phyloP scores from a whole-genome alignment of 2,888 invertebrate species.

The Acleris cristana region DNA sequence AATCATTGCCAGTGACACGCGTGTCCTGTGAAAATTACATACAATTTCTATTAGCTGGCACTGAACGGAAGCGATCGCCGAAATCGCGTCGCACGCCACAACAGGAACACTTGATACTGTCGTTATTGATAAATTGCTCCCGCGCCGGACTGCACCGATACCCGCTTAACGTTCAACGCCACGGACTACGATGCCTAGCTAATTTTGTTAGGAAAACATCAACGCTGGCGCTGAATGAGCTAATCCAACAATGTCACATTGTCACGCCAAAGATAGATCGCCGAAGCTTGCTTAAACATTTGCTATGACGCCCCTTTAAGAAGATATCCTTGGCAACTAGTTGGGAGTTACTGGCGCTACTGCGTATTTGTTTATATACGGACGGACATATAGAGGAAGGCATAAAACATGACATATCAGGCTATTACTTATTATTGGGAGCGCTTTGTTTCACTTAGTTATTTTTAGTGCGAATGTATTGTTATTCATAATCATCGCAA shows the following conservation, averaged over 20 bases:
- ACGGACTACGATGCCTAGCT: too few species aligned
- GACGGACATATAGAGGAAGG: too few species aligned
- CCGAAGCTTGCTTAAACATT: conserved; percentile 33
- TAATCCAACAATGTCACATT: conserved; percentile 60
- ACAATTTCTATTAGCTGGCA: neutral
- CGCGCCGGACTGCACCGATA: conserved; percentile 41
- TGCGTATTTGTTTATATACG: too few species aligned
- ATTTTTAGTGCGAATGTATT: too few species aligned
- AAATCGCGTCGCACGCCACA: conserved; percentile 62
- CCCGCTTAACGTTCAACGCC: neutral
- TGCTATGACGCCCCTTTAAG: conserved; percentile 7
- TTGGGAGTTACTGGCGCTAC: neutral
- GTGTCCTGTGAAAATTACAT: neutral
- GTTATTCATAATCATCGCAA: too few species aligned
- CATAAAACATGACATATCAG: too few species aligned
- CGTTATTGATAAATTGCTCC: conserved; percentile 82
- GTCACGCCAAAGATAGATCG: conserved; percentile 45
- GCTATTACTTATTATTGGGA: too few species aligned
- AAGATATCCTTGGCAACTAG: conserved; percentile 21
- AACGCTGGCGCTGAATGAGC: neutral
- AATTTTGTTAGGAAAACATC: too few species aligned
- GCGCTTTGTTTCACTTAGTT: too few species aligned
- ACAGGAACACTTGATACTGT: conserved; percentile 79
- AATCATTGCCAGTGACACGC: neutral
- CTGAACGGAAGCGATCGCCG: conserved; percentile 45